Evolutionary conservation across 1,140 invertebrate species (phyloP), one percentile per base, ranked within the genome.

Genomic region (Plutomurus gul): DNA sequence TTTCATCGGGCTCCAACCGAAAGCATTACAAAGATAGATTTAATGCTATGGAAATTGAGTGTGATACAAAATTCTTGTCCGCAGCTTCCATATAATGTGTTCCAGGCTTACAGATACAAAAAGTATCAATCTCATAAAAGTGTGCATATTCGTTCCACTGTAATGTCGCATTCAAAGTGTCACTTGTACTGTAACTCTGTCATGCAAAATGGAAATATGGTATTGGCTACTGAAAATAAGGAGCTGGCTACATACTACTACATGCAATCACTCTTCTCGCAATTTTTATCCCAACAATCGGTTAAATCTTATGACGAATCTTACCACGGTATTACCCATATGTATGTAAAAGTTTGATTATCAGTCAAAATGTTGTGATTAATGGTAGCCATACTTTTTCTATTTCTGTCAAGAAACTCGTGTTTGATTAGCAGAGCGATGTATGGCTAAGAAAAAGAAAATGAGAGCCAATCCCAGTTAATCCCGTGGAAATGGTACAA

Each of bases 391-490:
- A n/a, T n/a, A n/a, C n/a, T n/a, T n/a, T n/a, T n/a, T n/a, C n/a
- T n/a, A n/a, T n/a, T n/a, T n/a, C n/a, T n/a, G n/a, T n/a, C 25
- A 65, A 27, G 56, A 27, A 30, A 30, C 27, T 65, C 27, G 18
- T 65, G 36, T 74, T 74, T 74, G 72, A 74, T 74, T 74, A 74
- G 72, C 25, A 47, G 40, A 30, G 72, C n/a, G n/a, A n/a, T n/a
- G n/a, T n/a, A n/a, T n/a, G n/a, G 25, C 25, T 25, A 30, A 25
- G 43, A 18, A 74, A 18, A 46, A 46, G 40, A 74, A 74, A 46
- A 74, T 43, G 43, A 74, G 40, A 47, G 56, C 56, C 56, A 74
- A 74, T 43, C 72, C 43, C 18, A 47, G 72, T 74, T 74, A 46
- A 74, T 74, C 72, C 72, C 70, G 43, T 33, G 27, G 40, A 74